Evolutionary conservation across 2,113 vertebrate species (phyloP).

Genomic region (Callocephalon fimbriatum): DNA sequence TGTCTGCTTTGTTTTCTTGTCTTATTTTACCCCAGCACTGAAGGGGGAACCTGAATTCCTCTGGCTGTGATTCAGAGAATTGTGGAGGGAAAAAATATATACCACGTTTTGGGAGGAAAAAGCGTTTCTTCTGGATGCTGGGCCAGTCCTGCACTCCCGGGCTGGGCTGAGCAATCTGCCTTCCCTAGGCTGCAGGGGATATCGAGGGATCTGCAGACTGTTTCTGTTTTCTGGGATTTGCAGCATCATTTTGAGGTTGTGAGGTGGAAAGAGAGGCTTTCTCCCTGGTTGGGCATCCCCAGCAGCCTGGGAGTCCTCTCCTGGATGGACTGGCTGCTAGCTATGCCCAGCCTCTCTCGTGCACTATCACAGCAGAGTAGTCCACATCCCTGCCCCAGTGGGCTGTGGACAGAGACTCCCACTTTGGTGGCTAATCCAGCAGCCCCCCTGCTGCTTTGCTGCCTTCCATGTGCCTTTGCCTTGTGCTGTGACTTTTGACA

Average conservation of each 20-base stretch:
- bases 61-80: not conserved
- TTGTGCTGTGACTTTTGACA: conserved; percentile 77
- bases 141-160: not conserved
- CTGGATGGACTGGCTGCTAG: accelerated
- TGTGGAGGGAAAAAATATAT: accelerated
- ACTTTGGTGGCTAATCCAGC: not conserved
- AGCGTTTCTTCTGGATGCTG: not conserved
- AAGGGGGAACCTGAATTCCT: not conserved
- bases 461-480: not conserved
- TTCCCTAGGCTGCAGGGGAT: not conserved
- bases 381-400: accelerated
- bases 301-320: not conserved
- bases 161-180: not conserved
- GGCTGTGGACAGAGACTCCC: not conserved
- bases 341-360: not conserved
- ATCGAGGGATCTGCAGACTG: accelerated
- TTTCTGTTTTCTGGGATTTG: not conserved
- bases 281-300: not conserved
- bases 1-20: not conserved
- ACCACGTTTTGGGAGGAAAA: accelerated
- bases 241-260: not conserved
- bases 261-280: not conserved
- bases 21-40: not conserved
- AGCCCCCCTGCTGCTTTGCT: not conserved
- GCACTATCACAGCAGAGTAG: not conserved